A percentile compares a stretch with the other conserved stretches of the same genome.
These are phyloP conservation scores for Eolophus roseicapilla DNA, from an alignment of 2,113 vertebrate genomes.

Conservation along the genomic window DNA sequence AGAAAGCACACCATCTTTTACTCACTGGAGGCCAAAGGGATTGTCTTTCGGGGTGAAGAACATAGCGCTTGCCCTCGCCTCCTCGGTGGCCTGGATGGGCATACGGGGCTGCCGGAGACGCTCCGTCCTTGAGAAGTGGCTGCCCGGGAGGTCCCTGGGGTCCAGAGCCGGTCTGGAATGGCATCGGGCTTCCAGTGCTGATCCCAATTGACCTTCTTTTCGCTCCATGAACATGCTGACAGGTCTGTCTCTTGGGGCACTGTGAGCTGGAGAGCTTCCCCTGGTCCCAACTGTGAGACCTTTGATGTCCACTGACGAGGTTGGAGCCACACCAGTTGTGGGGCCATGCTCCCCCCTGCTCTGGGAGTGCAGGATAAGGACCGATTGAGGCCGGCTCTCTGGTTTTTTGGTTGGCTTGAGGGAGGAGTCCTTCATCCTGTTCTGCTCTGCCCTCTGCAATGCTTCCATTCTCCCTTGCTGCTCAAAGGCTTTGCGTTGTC, in stretches of 20 bases:
- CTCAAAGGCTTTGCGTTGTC: slow-evolving; percentile 80
- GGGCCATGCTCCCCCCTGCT: slow-evolving; percentile 64
- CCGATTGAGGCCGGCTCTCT: slow-evolving; percentile 51
- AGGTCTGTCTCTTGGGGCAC: slow-evolving; percentile 67
- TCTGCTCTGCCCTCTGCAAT: slow-evolving; percentile 78
- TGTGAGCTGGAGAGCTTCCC: slow-evolving; percentile 51
- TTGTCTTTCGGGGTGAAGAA: slow-evolving; percentile 89
- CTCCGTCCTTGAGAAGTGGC: slow-evolving; percentile 61
- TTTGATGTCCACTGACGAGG: slow-evolving; percentile 35
- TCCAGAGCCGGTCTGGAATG: slow-evolving; percentile 77
- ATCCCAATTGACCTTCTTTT: slow-evolving; percentile 47
- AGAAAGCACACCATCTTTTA: not conserved
- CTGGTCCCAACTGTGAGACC: slow-evolving; percentile 60
- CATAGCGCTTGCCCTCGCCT: slow-evolving; percentile 71
- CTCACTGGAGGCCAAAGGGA: slow-evolving; percentile 83
- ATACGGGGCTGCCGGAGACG: slow-evolving; percentile 59
- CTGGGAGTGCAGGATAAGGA: slow-evolving; percentile 59
- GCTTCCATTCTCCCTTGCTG: slow-evolving; percentile 77
- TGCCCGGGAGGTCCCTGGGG: slow-evolving; percentile 64
- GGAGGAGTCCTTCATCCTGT: slow-evolving; percentile 54
- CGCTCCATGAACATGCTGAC: slow-evolving; percentile 69
- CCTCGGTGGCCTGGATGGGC: slow-evolving; percentile 63
- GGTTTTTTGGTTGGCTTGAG: slow-evolving; percentile 40
- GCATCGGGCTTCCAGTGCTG: slow-evolving; percentile 64
- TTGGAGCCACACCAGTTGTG: not conserved